A percentile compares a stretch with the other conserved stretches of the same genome.
Evolutionary conservation across 1,140 invertebrate genomes (phyloP).

Genomic region (Cyphomyrmex costatus): DNA sequence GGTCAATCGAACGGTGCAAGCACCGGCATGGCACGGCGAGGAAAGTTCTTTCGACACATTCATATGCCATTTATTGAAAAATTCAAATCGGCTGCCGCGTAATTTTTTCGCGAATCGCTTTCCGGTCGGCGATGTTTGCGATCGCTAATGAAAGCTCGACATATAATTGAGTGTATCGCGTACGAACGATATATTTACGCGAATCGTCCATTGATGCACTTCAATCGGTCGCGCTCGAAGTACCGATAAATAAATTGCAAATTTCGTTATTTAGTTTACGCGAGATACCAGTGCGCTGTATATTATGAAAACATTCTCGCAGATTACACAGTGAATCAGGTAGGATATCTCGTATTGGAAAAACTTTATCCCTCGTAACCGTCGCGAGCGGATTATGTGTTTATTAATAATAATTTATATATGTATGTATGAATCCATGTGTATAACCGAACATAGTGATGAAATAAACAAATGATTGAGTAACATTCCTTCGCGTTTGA

Average conservation of each 20-base stretch:
- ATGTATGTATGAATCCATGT: background rate
- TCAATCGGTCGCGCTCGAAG: constrained; percentile 44
- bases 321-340: constrained; percentile 57
- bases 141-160: constrained; percentile 63
- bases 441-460: constrained; percentile 9
- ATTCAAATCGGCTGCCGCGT: constrained; percentile 54
- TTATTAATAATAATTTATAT: constrained; percentile 60
- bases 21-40: background rate
- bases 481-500: constrained; percentile 27
- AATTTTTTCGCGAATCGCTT: constrained; percentile 50
- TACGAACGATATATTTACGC: constrained; percentile 55
- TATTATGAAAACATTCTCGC: constrained; percentile 55
- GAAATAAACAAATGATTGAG: constrained; percentile 49
- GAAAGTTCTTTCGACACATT: constrained; percentile 42
- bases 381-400: constrained; percentile 55
- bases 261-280: constrained; percentile 63
- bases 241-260: constrained; percentile 63
- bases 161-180: constrained; percentile 59
- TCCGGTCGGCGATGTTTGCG: constrained; percentile 43
- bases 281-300: constrained; percentile 47
- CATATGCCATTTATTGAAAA: constrained; percentile 56
- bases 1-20: constrained; percentile 60
- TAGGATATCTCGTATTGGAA: constrained; percentile 49
- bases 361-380: constrained; percentile 57
- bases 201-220: constrained; percentile 60